Conservation (phyloP, 1,140 invertebrate genomes). For the Drosophila auraria region DNA sequence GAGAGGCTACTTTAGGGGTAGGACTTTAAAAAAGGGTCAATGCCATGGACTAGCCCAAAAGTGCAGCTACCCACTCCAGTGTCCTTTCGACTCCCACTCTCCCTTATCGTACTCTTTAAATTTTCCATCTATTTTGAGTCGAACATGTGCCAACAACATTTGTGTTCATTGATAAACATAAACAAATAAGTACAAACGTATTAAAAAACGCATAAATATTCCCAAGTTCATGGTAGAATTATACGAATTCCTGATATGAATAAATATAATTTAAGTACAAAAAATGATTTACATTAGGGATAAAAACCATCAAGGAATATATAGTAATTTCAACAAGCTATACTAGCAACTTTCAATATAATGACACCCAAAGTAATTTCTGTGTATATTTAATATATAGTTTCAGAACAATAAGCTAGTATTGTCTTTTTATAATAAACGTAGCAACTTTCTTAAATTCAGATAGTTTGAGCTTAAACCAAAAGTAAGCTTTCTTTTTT, state of each 20-base stretch:
- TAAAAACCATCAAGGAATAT: too few species aligned
- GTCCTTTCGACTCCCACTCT: too few species aligned
- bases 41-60: slow-evolving; percentile 22
- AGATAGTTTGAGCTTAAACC: not conserved
- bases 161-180: not conserved
- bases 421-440: not conserved
- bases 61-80: slow-evolving; percentile 22
- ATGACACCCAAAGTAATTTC: fast-evolving
- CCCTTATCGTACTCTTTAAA: not conserved
- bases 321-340: not conserved
- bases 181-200: too few species aligned
- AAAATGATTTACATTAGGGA: not conserved
- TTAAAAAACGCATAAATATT: not conserved
- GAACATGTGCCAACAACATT: slow-evolving; percentile 12
- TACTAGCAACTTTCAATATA: not conserved
- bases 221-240: not conserved
- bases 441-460: not conserved
- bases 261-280: too few species aligned
- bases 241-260: not conserved
- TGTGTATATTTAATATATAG: not conserved
- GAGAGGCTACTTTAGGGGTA: slow-evolving; percentile 17
- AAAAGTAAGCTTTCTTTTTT: not conserved
- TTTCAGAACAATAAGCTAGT: not conserved
- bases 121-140: not conserved
- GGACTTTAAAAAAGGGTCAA: slow-evolving; percentile 43